These are phyloP conservation scores for Muscidifurax raptorellus DNA, from an alignment of 1,140 invertebrate genomes.

Conservation along the genomic window DNA sequence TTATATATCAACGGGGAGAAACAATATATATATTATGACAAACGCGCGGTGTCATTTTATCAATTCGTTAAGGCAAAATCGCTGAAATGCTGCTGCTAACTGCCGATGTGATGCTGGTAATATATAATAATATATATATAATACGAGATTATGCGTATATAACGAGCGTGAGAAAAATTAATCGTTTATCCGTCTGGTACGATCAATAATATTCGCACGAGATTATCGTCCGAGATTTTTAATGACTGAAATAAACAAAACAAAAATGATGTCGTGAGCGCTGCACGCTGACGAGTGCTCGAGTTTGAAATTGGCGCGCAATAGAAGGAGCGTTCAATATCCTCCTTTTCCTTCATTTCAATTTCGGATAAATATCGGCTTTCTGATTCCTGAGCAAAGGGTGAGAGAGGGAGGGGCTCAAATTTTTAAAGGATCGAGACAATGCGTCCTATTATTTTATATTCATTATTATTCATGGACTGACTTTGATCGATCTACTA, in stretches of 20 bases:
- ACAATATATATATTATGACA: not conserved
- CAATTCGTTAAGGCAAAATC: not conserved
- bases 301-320: slow-evolving; percentile 22
- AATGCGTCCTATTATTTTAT: slow-evolving; percentile 4
- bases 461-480: slow-evolving; percentile 33
- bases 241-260: slow-evolving; percentile 38
- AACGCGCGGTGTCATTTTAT: slow-evolving; percentile 9
- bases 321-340: not conserved
- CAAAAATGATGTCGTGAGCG: not conserved
- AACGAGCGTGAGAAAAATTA: slow-evolving; percentile 13
- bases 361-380: not conserved
- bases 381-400: not conserved
- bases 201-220: slow-evolving; percentile 22
- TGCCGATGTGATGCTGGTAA: slow-evolving; percentile 41
- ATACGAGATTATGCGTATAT: slow-evolving; percentile 13
- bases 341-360: not conserved
- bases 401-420: not conserved
- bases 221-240: slow-evolving; percentile 29
- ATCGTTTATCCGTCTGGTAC: slow-evolving; percentile 39
- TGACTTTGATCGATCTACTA: slow-evolving; percentile 35
- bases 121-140: slow-evolving; percentile 6
- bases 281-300: slow-evolving; percentile 21
- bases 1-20: not conserved
- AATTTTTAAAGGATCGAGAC: not conserved
- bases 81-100: slow-evolving; percentile 42